phyloP scores from a whole-genome alignment of 2,797 vertebrate genomes.

The Synaphobranchus kaupii region DNA sequence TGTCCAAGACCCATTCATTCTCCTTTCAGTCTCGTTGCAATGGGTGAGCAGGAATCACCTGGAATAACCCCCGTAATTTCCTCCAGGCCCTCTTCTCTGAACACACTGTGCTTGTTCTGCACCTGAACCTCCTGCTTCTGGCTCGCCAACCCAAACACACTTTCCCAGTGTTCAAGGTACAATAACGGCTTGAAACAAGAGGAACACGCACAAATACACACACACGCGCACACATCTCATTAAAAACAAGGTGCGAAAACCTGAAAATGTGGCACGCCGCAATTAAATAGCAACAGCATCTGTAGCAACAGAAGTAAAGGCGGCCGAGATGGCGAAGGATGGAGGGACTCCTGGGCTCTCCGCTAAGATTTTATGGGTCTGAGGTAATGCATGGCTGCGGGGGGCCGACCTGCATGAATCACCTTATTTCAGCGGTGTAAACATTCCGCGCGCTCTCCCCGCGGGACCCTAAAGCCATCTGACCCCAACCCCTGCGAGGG shows the following conservation, averaged over 20 bases:
- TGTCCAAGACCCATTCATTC: constrained; percentile 1
- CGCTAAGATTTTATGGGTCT: constrained; percentile 62
- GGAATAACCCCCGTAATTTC: constrained; percentile 26
- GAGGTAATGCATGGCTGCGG: constrained; percentile 62
- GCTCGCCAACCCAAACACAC: constrained; percentile 63
- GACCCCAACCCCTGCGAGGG: constrained; percentile 11
- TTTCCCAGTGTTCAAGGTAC: constrained; percentile 56
- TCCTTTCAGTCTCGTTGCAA: not conserved
- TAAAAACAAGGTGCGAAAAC: constrained; percentile 49
- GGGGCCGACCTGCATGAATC: constrained; percentile 57
- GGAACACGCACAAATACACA: not conserved
- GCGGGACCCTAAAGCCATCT: constrained; percentile 26
- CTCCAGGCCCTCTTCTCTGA: not conserved
- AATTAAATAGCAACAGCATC: constrained; percentile 22
- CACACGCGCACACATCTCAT: constrained; percentile 42
- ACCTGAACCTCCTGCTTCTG: constrained; percentile 60
- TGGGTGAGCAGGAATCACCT: constrained; percentile 17
- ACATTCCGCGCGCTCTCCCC: constrained; percentile 22
- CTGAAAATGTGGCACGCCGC: constrained; percentile 20
- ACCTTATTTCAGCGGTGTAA: constrained; percentile 39
- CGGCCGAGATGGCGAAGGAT: constrained; percentile 55
- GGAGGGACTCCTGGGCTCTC: constrained; percentile 62
- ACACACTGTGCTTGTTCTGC: constrained; percentile 46
- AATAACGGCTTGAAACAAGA: constrained; percentile 60
- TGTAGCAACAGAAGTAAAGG: constrained; percentile 57